Conservation (phyloP, 2,113 vertebrate genomes). For the Ammodytes dubius region DNA sequence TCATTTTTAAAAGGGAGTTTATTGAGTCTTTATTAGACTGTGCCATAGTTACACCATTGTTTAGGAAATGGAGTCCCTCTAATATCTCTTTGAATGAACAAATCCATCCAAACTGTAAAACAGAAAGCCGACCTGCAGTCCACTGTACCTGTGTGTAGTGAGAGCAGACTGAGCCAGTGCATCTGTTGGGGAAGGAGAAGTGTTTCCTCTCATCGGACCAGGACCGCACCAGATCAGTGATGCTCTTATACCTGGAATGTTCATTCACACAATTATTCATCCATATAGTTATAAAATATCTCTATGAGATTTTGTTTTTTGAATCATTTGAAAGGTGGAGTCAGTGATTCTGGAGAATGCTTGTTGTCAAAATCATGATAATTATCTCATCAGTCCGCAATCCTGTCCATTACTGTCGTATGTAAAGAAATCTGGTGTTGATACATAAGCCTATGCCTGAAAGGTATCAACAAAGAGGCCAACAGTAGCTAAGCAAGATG, state of each 20-base stretch:
- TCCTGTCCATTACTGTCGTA: too few relatives aligned
- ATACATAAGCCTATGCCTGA: too few relatives aligned
- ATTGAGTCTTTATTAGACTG: background rate
- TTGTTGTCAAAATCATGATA: too few relatives aligned
- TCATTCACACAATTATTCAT: slow-evolving; percentile 8
- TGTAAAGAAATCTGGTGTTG: background rate
- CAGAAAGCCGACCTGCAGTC: background rate
- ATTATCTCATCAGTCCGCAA: too few relatives aligned
- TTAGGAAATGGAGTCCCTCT: background rate
- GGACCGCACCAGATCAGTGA: slow-evolving; percentile 88
- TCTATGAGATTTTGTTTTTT: background rate
- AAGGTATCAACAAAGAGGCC: too few relatives aligned
- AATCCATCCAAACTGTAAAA: background rate
- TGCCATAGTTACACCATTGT: background rate
- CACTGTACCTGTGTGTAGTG: slow-evolving; percentile 91
- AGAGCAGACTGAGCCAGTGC: slow-evolving; percentile 87
- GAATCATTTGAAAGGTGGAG: too few relatives aligned
- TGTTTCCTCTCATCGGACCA: slow-evolving; percentile 90
- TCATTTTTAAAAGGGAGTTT: background rate
- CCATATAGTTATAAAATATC: background rate
- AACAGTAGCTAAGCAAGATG: too few relatives aligned
- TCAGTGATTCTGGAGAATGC: too few relatives aligned
- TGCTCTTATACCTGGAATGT: slow-evolving; percentile 83
- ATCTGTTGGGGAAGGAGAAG: slow-evolving; percentile 89
- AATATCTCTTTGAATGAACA: background rate